Conservation (phyloP, 2,797 vertebrate species). For the Anabas testudineus region DNA sequence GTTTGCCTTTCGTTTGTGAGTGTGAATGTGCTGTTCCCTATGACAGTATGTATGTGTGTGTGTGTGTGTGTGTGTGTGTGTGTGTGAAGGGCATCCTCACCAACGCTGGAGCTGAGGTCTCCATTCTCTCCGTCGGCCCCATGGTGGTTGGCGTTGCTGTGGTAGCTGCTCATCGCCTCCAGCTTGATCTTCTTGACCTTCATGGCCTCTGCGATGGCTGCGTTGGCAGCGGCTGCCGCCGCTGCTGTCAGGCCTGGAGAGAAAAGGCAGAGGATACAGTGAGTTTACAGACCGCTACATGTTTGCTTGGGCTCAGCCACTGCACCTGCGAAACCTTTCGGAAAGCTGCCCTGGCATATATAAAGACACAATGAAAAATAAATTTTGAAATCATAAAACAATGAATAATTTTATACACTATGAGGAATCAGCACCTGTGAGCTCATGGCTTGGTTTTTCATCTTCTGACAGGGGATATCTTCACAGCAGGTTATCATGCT, state of each 20-base stretch:
- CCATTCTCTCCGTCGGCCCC: conserved; percentile 95
- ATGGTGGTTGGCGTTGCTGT: conserved; percentile 94
- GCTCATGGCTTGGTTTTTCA: conserved; percentile 72
- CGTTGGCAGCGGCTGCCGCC: conserved; percentile 96
- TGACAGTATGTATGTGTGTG: conserved; percentile 29
- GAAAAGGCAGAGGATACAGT: conserved; percentile 67
- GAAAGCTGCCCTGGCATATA: conserved; percentile 49
- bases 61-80: conserved; percentile 32
- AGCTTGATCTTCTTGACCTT: conserved; percentile 99
- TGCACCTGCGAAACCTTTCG: conserved; percentile 70
- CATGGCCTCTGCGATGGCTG: conserved; percentile 99
- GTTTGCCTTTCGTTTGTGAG: conserved; percentile 6
- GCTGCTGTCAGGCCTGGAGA: conserved; percentile 95
- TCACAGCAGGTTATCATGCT: conserved; percentile 75
- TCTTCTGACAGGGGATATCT: conserved; percentile 74
- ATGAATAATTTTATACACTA: conserved; percentile 76
- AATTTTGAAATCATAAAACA: conserved; percentile 73
- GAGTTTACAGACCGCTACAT: conserved; percentile 66
- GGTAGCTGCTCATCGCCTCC: conserved; percentile 99
- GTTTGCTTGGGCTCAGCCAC: conserved; percentile 70
- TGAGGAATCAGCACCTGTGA: conserved; percentile 63
- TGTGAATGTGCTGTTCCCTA: conserved; percentile 13
- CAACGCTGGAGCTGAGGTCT: conserved; percentile 95
- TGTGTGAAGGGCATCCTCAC: conserved; percentile 85
- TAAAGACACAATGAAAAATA: conserved; percentile 32